Conservation (phyloP, 2,888 invertebrate genomes). For the Gastrophysa polygoni region DNA sequence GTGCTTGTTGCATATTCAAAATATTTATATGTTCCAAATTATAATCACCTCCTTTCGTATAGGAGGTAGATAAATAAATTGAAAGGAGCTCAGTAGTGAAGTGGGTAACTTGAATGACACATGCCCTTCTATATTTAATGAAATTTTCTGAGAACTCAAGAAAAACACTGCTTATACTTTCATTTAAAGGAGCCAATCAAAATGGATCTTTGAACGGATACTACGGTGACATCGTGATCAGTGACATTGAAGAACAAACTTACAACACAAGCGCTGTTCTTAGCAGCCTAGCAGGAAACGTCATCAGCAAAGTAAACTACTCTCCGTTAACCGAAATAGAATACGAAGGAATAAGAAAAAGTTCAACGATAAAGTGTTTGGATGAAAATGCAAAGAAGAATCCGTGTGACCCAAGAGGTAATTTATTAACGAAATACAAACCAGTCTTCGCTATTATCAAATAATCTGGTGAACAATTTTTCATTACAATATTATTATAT, state of each 20-base stretch:
- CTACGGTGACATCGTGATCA: conserved; percentile 56
- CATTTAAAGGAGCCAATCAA: conserved; percentile 46
- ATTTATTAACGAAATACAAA: neutral
- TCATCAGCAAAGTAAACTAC: conserved; percentile 54
- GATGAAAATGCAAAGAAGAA: conserved; percentile 52
- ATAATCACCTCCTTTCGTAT: too few species aligned
- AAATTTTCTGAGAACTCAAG: too few species aligned
- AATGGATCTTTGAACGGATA: conserved; percentile 57
- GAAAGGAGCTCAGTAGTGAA: too few species aligned
- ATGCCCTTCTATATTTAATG: too few species aligned
- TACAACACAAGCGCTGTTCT: conserved; percentile 58
- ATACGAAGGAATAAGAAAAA: conserved; percentile 52
- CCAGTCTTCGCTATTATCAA: too few species aligned
- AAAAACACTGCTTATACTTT: too few species aligned
- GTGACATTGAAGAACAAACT: conserved; percentile 50
- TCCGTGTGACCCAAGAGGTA: conserved; percentile 57
- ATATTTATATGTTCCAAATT: too few species aligned
- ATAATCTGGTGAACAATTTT: too few species aligned
- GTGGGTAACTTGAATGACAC: too few species aligned
- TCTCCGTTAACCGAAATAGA: conserved; percentile 53
- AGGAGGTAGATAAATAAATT: too few species aligned
- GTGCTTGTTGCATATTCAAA: too few species aligned
- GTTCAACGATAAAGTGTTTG: conserved; percentile 57
- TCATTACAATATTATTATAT: too few species aligned
- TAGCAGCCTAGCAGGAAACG: conserved; percentile 55